These are phyloP conservation scores for Thumatha senex DNA, from an alignment of 2,888 invertebrate genomes.

Conservation along the genomic window DNA sequence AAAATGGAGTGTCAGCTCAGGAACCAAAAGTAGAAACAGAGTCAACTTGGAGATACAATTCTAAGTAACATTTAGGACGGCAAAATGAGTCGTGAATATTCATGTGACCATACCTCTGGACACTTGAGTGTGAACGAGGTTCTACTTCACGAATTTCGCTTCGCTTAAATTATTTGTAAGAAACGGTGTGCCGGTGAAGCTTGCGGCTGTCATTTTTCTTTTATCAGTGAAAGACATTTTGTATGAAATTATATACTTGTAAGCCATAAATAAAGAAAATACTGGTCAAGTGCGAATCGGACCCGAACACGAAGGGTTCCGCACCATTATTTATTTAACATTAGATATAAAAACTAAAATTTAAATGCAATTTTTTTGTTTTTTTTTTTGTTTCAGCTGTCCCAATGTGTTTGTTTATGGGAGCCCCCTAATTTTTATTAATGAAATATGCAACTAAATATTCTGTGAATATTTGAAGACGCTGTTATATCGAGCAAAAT, in stretches of 20 bases:
- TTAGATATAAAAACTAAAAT: no score
- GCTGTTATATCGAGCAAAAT: no score
- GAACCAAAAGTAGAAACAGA: conserved; percentile 38
- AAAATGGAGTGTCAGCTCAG: conserved; percentile 35
- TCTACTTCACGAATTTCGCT: conserved; percentile 47
- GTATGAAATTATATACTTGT: conserved; percentile 15
- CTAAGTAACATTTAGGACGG: conserved; percentile 42
- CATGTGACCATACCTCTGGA: conserved; percentile 53
- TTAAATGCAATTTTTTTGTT: no score
- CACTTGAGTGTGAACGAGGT: conserved; percentile 44
- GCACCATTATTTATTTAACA: no score
- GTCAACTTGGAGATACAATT: conserved; percentile 42
- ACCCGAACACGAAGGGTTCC: no score
- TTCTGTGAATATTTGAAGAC: no score
- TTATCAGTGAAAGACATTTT: conserved; percentile 10
- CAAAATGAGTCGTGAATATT: conserved; percentile 58
- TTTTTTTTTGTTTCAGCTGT: no score
- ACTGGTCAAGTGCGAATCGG: no score
- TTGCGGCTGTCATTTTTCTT: conserved; percentile 14
- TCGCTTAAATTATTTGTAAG: conserved; percentile 51
- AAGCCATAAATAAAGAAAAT: no score
- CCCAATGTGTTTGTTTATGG: no score
- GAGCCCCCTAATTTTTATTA: no score
- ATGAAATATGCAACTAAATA: no score
- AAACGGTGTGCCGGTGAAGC: conserved; percentile 11